Base-by-base conservation (phyloP, 2,113 vertebrate species). In the Leptobrachium ailaonicum region DNA sequence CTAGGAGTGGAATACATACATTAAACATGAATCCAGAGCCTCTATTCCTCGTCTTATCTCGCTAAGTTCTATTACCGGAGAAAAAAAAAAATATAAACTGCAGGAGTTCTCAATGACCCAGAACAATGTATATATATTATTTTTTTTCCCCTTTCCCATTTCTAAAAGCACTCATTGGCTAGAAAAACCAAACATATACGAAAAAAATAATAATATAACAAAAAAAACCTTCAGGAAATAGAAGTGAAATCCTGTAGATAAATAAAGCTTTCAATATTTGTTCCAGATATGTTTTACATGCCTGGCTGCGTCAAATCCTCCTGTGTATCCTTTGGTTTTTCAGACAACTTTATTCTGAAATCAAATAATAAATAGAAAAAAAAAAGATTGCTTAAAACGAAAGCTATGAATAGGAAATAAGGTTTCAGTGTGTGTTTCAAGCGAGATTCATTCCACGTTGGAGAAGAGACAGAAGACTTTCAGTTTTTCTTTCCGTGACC, bases 21-120 rank as follows among this genome's bases (percentile, higher is more conserved):
- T 73, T 60, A 67, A 73, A 74, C 71, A 83, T 69, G 11, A 77
- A 71, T 83, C 41, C 68, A 79, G 70, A 76, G n/a, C 76, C 58
- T 58, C 20, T 72, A 12, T 79, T 73, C 71, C 71, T 45, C 58
- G 50, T 63, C 42, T 87, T 81, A 45, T 84, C 83, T 85, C 85
- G 54, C 6, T 86, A 43, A 82, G 13, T 84, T 85, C 78, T 82
- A 13, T 84, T 83, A 71, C 62, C 84, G 13, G 77, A 82, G 71
- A 5, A 73, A 83, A 64, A 60, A 84, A 80, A 82, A 54, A 54
- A 54, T 8, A 58, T 79, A 76, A 72, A 72, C 45, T 54, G 14
- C 32, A 78, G 4, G n/a, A 82, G 79, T 82, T 88, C 44, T 82
- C 84, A 87, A 41, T 83, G 62, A 73, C 69, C 62, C 3, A 2